phyloP scores from a whole-genome alignment of 2,113 vertebrate genomes.

The Oreochromis niloticus region DNA sequence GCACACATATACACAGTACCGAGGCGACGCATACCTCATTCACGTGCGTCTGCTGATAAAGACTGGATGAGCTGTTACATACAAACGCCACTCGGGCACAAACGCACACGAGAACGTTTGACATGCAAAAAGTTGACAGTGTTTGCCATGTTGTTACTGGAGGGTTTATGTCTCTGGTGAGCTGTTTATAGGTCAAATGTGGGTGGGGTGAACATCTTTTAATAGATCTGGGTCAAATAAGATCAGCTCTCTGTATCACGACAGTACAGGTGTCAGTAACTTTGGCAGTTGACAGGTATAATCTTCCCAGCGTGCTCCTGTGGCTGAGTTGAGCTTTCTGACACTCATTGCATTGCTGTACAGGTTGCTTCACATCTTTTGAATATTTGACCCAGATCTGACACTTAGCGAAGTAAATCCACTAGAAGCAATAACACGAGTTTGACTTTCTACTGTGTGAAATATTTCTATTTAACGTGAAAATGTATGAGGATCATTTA shows the following conservation, averaged over 20 bases:
- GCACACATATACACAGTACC: not conserved
- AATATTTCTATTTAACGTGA: constrained; percentile 53
- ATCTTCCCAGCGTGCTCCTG: not conserved
- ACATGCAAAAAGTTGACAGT: not conserved
- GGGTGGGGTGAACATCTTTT: not conserved
- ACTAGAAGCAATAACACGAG: constrained; percentile 66
- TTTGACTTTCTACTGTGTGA: constrained; percentile 56
- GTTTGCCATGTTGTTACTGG: constrained; percentile 48
- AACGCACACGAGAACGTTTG: not conserved
- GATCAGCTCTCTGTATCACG: not conserved
- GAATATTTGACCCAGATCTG: constrained; percentile 22
- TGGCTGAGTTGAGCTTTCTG: not conserved
- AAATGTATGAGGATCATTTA: not conserved
- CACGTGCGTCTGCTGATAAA: not conserved
- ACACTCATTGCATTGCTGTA: not conserved
- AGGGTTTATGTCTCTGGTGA: constrained; percentile 25
- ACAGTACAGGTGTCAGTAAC: not conserved
- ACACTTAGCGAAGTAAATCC: constrained; percentile 6
- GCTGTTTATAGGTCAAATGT: constrained; percentile 53
- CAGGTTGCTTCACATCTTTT: not conserved
- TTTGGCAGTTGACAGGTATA: not conserved
- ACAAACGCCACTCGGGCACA: not conserved
- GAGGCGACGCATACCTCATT: constrained; percentile 14
- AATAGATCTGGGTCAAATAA: not conserved
- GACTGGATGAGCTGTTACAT: constrained; percentile 50